Conservation (phyloP, 35 echinoderm and acorn worm genomes). For the Nesometra sesokonis region DNA sequence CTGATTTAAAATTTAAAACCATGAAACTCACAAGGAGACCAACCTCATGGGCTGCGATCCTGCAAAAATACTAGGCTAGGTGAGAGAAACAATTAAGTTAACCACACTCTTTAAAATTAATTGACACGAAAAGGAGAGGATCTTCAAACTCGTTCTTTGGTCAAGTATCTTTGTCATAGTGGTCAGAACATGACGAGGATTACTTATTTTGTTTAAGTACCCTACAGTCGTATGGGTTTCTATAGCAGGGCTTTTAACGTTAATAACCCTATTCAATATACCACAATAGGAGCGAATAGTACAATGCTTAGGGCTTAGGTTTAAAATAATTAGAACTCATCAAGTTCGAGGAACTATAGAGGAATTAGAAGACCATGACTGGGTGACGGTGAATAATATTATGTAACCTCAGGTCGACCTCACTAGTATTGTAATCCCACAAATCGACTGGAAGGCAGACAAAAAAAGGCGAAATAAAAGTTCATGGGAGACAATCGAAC, state of each 20-base stretch:
- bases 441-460: not conserved
- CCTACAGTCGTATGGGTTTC: not conserved
- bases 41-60: too few relatives aligned
- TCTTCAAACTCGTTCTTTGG: too few relatives aligned
- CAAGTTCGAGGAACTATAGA: not conserved
- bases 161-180: too few relatives aligned
- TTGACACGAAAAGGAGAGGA: too few relatives aligned
- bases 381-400: not conserved
- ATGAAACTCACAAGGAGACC: too few relatives aligned
- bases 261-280: not conserved
- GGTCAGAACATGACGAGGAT: too few relatives aligned
- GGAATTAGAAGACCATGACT: not conserved
- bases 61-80: too few relatives aligned
- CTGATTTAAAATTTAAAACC: too few relatives aligned
- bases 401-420: not conserved
- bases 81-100: too few relatives aligned
- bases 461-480: not conserved
- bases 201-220: too few relatives aligned
- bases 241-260: not conserved
- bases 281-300: not conserved
- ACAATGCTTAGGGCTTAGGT: not conserved
- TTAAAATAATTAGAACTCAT: not conserved
- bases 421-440: not conserved
- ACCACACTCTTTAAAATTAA: too few relatives aligned
- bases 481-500: not conserved